Percentiles rank a stretch among this genome's conserved stretches.
These are phyloP conservation scores for Lepidothrix coronata DNA, from an alignment of 2,113 vertebrate genomes.

Conservation along the genomic window DNA sequence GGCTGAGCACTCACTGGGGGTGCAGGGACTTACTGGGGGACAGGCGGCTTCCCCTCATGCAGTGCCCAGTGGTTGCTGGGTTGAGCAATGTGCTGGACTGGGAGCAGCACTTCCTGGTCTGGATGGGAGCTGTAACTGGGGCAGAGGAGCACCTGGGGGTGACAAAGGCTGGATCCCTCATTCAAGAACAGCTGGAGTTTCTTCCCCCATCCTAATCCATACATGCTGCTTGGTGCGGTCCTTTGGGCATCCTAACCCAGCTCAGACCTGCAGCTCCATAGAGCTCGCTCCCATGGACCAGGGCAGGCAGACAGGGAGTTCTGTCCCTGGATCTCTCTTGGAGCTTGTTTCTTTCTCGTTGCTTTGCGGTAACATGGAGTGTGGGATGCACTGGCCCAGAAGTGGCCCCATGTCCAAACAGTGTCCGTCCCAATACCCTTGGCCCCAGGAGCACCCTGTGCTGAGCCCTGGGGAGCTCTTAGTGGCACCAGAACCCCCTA, in stretches of 20 bases:
- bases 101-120: not conserved
- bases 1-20: not conserved
- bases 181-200: not conserved
- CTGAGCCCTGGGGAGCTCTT: not conserved
- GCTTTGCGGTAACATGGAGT: not conserved
- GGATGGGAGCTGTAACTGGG: not conserved
- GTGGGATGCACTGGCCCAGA: not conserved
- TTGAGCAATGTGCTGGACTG: no score
- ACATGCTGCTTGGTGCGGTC: not conserved
- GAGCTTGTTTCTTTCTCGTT: not conserved
- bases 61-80: not conserved
- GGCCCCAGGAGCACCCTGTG: not conserved
- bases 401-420: not conserved
- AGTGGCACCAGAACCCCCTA: not conserved
- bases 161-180: not conserved
- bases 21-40: fast-evolving
- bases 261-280: not conserved
- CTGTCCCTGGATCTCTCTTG: not conserved
- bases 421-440: not conserved
- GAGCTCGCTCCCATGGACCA: not conserved
- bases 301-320: fast-evolving
- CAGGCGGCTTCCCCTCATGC: not conserved
- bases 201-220: not conserved
- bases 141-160: not conserved
- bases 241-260: not conserved